Percentiles rank a stretch among this genome's conserved stretches.
phyloP scores from a whole-genome alignment of 2,888 invertebrate species.

The Andrena minutula region DNA sequence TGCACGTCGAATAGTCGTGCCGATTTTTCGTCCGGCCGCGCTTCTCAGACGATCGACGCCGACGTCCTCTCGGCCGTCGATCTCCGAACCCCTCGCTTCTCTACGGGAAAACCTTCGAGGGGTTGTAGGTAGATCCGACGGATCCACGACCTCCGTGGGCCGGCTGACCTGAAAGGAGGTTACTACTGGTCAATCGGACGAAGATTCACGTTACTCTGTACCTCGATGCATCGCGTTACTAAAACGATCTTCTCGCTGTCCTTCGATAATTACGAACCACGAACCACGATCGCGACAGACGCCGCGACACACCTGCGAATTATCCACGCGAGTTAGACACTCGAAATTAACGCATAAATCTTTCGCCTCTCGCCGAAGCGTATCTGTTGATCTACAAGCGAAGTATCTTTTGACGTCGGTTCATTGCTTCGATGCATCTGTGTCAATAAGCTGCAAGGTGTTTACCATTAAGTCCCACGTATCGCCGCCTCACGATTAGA shows the following conservation, averaged over 20 bases:
- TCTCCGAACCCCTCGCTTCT: not conserved
- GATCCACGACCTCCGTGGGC: no score
- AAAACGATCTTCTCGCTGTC: no score
- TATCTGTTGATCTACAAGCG: conserved; percentile 53
- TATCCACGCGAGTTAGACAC: no score
- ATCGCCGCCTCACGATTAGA: conserved; percentile 50
- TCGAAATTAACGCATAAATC: no score
- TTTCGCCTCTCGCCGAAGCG: no score
- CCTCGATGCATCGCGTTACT: no score
- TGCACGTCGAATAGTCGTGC: conserved; percentile 77
- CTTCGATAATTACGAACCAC: no score
- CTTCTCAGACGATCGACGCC: conserved; percentile 1
- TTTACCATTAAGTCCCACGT: conserved; percentile 35
- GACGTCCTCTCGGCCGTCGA: not conserved
- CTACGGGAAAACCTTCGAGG: not conserved
- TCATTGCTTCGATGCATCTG: conserved; percentile 67
- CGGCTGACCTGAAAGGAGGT: no score
- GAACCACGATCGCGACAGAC: no score
- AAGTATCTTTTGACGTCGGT: conserved; percentile 56
- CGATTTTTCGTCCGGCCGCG: conserved; percentile 70
- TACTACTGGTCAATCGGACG: no score
- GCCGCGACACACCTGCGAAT: no score
- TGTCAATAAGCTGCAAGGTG: conserved; percentile 69
- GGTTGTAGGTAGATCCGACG: not conserved
- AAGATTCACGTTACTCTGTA: no score